Percentiles rank a stretch among this genome's conserved stretches.
Conservation (phyloP, 2,113 vertebrate species). For the Oncorhynchus clarkii region DNA sequence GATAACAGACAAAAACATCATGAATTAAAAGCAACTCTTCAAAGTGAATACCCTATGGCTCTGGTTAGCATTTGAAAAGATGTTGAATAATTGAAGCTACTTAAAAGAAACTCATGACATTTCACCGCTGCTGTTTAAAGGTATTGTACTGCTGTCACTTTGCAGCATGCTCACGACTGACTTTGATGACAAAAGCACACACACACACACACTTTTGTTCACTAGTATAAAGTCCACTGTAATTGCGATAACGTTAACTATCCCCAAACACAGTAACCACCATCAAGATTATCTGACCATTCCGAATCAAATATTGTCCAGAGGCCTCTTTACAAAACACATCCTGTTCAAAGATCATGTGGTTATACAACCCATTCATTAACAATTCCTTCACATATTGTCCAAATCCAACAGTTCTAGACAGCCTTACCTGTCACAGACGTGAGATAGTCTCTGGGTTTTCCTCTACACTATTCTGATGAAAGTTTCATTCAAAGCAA, state of each 20-base stretch:
- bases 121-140: not conserved
- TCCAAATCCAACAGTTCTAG: not conserved
- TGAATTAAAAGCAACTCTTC: not conserved
- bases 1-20: not conserved
- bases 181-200: constrained; percentile 19
- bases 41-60: not conserved
- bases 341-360: not conserved
- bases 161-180: constrained; percentile 24
- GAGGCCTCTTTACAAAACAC: not conserved
- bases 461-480: not conserved
- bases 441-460: not conserved
- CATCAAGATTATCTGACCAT: not conserved
- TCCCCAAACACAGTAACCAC: not conserved
- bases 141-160: constrained; percentile 20
- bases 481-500: not conserved
- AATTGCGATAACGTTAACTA: not conserved
- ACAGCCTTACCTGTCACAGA: not conserved
- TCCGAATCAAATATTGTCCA: not conserved
- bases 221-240: not conserved
- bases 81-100: constrained; percentile 27
- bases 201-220: not conserved
- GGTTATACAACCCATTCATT: not conserved
- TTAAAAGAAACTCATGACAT: constrained; percentile 46
- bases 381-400: not conserved
- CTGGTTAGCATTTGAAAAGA: not conserved